phyloP scores from a whole-genome alignment of 2,888 invertebrate species.

The Agrotis clavis region DNA sequence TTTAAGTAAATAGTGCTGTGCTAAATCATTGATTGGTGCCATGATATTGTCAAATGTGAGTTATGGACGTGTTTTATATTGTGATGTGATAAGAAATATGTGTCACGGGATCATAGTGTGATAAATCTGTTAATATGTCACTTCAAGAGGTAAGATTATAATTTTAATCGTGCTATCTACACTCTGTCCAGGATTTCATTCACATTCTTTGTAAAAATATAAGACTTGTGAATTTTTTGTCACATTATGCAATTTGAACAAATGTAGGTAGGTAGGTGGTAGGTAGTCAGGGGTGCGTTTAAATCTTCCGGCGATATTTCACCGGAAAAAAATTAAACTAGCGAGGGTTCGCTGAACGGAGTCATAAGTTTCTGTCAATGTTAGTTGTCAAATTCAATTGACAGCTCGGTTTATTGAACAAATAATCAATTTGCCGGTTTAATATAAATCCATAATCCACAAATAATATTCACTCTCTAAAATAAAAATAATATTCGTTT shows the following conservation, averaged over 20 bases:
- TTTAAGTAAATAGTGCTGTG: constrained; percentile 36
- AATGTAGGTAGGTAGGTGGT: too few relatives aligned
- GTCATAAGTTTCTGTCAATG: too few relatives aligned
- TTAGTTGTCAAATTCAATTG: too few relatives aligned
- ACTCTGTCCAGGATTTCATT: not conserved
- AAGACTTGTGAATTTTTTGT: not conserved
- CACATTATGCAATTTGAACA: not conserved
- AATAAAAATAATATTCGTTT: too few relatives aligned
- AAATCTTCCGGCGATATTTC: too few relatives aligned
- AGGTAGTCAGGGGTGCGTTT: too few relatives aligned
- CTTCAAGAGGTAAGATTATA: constrained; percentile 84
- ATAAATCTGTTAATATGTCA: constrained; percentile 82
- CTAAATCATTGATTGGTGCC: constrained; percentile 51
- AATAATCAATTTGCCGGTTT: too few relatives aligned
- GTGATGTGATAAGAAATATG: constrained; percentile 80
- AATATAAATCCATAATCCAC: too few relatives aligned
- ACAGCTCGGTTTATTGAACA: too few relatives aligned
- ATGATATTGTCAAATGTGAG: constrained; percentile 70
- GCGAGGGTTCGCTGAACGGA: too few relatives aligned
- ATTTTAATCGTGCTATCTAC: constrained; percentile 25
- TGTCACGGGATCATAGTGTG: constrained; percentile 76
- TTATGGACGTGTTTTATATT: constrained; percentile 65
- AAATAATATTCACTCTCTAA: too few relatives aligned
- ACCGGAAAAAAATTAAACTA: too few relatives aligned
- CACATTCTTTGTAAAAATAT: not conserved